Base-by-base conservation (phyloP, 2,113 vertebrate species). In the Neogale vison region DNA sequence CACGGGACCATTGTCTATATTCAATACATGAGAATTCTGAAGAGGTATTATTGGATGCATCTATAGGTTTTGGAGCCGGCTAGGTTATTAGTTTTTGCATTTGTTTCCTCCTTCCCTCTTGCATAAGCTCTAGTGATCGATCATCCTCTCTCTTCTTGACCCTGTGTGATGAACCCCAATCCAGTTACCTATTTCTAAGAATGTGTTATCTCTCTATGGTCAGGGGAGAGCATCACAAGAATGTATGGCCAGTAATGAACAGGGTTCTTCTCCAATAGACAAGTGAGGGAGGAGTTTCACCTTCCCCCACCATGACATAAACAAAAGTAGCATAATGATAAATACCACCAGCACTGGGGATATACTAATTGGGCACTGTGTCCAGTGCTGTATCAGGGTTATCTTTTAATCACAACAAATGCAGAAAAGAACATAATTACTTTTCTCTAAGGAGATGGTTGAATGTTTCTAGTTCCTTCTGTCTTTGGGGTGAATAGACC, bases 121-220 rank as follows among this genome's bases (percentile, higher is more conserved):
- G 59, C 42, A 21, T 57, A 76, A 17, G 9, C 18, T 24, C 1
- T 8, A 50, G 57, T 0, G 7, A 67, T 86, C 0, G 4, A 67
- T 86, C n/a, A 10, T 67, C 15, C 10, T 55, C n/a, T 65, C 55
- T 61, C 18, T 72, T 61, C 59, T 36, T 61, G 65, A 76, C 1
- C 39, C 14, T 10, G 7, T 71, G n/a, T 36, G 67, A 71, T 71
- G n/a, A 71, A 71, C 67, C 14, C 67, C n/a, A 36, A 36, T 36
- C 67, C n/a, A 18, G 34, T 71, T 67, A 67, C 18, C 18, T 71
- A 20, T 71, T 8, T 36, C 18, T 36, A 71, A 29, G n/a, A 65
- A 55, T 18, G 14, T 55, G n/a, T 55, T 79, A 34, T 77, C 26
- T n/a, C 3, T 77, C 26, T 13, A 20, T n/a, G 29, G 14, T 13